phyloP scores from a whole-genome alignment of 2,797 vertebrate genomes.

The Rhinichthys osculus region DNA sequence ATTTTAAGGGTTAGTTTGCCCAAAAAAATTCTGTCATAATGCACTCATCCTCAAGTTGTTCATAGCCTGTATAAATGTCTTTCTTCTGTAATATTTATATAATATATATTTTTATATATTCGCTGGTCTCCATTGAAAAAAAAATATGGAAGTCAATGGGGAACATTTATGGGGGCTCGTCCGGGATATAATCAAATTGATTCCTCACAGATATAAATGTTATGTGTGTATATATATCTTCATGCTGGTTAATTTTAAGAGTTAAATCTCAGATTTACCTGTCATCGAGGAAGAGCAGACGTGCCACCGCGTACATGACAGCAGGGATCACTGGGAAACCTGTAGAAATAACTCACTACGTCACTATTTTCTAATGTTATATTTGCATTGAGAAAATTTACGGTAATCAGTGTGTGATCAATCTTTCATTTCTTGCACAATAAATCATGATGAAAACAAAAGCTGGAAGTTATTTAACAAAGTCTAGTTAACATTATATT shows the following conservation, averaged over 20 bases:
- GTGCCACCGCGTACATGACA: conserved; percentile 75
- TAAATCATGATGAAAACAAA: not conserved
- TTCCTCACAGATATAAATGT: not conserved
- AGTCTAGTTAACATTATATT: not conserved
- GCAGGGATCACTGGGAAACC: conserved; percentile 82
- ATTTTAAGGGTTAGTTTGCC: not conserved
- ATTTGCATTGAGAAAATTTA: not conserved
- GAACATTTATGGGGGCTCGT: not conserved
- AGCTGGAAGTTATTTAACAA: not conserved
- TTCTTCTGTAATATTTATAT: no score
- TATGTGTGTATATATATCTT: not conserved
- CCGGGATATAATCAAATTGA: not conserved
- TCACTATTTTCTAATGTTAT: not conserved
- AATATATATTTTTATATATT: no score
- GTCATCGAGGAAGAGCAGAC: conserved; percentile 76
- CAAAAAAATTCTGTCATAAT: not conserved
- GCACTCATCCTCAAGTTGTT: not conserved
- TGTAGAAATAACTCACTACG: conserved; percentile 48
- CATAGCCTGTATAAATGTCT: not conserved
- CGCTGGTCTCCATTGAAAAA: no score
- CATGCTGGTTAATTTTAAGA: not conserved
- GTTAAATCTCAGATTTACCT: conserved; percentile 66
- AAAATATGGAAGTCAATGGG: no score
- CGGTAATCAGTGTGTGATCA: not conserved
- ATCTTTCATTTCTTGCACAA: not conserved